Percentiles rank a stretch among this genome's conserved stretches.
Conservation (phyloP, 2,113 vertebrate genomes). For the Edolisoma coerulescens region DNA sequence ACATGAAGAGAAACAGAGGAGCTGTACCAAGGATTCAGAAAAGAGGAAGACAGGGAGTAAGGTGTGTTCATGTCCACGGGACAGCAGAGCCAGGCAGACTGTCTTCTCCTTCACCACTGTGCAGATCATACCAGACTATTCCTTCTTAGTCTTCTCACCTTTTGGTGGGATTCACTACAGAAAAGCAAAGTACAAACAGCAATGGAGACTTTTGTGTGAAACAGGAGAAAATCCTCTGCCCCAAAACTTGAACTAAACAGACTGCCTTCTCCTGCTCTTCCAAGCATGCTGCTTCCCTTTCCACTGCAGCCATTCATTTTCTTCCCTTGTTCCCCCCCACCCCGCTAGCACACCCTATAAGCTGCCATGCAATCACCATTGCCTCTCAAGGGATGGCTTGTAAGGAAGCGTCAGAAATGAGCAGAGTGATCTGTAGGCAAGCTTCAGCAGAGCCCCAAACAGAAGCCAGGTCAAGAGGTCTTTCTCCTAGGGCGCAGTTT, state of each 20-base stretch:
- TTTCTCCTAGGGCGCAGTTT: neutral
- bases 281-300: neutral
- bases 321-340: neutral
- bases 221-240: neutral
- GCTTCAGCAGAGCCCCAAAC: neutral
- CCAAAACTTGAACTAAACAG: neutral
- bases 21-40: neutral
- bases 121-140: neutral
- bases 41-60: neutral
- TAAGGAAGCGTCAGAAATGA: neutral
- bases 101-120: neutral
- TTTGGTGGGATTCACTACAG: neutral
- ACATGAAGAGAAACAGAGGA: neutral
- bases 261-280: neutral
- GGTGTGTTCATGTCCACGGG: neutral
- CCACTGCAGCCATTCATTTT: neutral
- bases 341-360: accelerated
- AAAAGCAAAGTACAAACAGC: neutral
- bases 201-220: neutral
- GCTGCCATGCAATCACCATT: neutral
- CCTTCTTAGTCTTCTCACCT: neutral
- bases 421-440: neutral
- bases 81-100: neutral
- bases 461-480: neutral
- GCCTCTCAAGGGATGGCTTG: neutral